Percentiles rank a stretch among this genome's conserved stretches.
Evolutionary conservation across 2,888 invertebrate genomes (phyloP).

Genomic region (Melieria omissa): DNA sequence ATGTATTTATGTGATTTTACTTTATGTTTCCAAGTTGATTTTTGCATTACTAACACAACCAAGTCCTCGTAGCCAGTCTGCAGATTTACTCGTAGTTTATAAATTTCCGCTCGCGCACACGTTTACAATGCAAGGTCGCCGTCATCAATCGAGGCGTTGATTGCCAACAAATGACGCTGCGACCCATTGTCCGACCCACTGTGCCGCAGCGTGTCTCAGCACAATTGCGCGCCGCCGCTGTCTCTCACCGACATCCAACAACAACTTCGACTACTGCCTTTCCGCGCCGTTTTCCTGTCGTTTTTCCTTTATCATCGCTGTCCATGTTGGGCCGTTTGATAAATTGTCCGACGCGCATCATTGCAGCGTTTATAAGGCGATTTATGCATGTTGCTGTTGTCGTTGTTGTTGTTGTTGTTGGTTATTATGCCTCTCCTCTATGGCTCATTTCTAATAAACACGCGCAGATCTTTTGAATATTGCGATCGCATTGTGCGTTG

Average conservation of each 20-base stretch:
- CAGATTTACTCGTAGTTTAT: too few species aligned
- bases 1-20: too few species aligned
- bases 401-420: too few species aligned
- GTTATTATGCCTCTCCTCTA: too few species aligned
- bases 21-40: too few species aligned
- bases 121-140: slow-evolving; percentile 34
- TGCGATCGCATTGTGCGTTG: not conserved
- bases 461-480: slow-evolving; percentile 26
- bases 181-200: not conserved
- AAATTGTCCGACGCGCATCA: not conserved
- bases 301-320: not conserved
- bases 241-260: not conserved
- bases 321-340: slow-evolving; percentile 11
- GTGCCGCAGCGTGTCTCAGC: not conserved
- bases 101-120: too few species aligned
- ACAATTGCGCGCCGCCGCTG: not conserved
- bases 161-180: slow-evolving; percentile 33
- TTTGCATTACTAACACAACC: too few species aligned
- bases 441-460: not conserved
- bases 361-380: slow-evolving; percentile 43
- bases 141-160: slow-evolving; percentile 41
- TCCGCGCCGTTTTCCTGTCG: slow-evolving; percentile 2
- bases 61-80: too few species aligned
- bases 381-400: slow-evolving; percentile 5
- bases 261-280: slow-evolving; percentile 35